Conservation (phyloP, 2,113 vertebrate species). For the Eublepharis macularius region DNA sequence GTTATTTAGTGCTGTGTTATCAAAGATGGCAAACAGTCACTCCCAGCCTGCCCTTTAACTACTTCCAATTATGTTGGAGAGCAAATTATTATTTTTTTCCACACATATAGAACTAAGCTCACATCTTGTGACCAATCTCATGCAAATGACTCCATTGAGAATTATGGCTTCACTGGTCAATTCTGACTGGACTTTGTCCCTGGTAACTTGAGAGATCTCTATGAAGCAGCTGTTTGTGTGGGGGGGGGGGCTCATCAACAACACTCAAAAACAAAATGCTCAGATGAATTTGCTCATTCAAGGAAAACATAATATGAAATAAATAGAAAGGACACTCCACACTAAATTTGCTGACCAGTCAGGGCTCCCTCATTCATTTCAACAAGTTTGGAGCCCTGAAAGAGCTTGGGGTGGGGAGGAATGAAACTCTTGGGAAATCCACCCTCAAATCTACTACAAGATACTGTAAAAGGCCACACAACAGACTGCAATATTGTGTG, state of each 20-base stretch:
- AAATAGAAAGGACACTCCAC: not conserved
- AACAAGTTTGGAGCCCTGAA: too few relatives aligned
- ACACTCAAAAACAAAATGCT: not conserved
- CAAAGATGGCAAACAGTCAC: constrained; percentile 32
- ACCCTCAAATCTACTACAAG: too few relatives aligned
- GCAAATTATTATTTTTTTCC: not conserved
- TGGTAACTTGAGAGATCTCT: not conserved
- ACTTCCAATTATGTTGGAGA: constrained; percentile 23
- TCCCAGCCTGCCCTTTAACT: constrained; percentile 22
- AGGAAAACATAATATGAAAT: not conserved
- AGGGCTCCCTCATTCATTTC: not conserved
- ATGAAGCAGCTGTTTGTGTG: not conserved
- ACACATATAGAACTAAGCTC: not conserved
- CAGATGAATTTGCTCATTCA: not conserved
- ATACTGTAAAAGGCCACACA: too few relatives aligned
- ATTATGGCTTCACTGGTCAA: constrained; percentile 14
- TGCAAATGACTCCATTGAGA: not conserved
- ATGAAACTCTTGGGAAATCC: too few relatives aligned
- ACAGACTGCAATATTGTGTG: too few relatives aligned
- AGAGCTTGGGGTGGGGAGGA: too few relatives aligned
- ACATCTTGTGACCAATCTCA: constrained; percentile 1
- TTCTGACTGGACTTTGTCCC: constrained; percentile 22
- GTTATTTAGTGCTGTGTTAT: constrained; percentile 29
- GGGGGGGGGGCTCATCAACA: not conserved
- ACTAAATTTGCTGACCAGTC: not conserved